Conservation (phyloP, 2,888 invertebrate genomes). For the Loripinus fragilis region DNA sequence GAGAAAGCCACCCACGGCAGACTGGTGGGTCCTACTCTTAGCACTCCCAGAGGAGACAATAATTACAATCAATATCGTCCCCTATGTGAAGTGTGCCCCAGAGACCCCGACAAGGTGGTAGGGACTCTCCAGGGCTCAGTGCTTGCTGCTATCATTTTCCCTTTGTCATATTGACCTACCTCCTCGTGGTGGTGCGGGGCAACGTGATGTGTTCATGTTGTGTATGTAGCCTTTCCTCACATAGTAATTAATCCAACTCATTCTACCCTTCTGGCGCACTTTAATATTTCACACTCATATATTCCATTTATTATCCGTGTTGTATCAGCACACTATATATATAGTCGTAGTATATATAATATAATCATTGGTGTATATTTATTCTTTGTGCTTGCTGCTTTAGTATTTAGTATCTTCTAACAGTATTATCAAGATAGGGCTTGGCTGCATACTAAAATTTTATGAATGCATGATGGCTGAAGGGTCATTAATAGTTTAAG, state of each 20-base stretch:
- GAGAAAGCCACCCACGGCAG: no score
- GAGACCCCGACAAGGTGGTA: no score
- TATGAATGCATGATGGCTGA: background rate
- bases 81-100: no score
- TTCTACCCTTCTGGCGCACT: background rate
- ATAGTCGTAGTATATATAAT: background rate
- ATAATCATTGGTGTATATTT: background rate
- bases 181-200: slow-evolving; percentile 1
- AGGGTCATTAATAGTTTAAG: background rate
- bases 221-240: background rate
- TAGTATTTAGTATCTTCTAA: slow-evolving; percentile 3
- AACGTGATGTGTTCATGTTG: slow-evolving; percentile 6
- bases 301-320: slow-evolving; percentile 5
- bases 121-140: no score
- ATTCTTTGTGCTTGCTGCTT: background rate
- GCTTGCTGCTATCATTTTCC: background rate
- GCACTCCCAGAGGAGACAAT: no score
- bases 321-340: background rate
- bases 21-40: no score
- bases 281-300: background rate
- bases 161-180: background rate
- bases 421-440: background rate
- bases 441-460: slow-evolving; percentile 3
- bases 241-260: background rate
- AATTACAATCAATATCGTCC: no score